Conservation (phyloP, 2,113 vertebrate species). For the Dascyllus trimaculatus region DNA sequence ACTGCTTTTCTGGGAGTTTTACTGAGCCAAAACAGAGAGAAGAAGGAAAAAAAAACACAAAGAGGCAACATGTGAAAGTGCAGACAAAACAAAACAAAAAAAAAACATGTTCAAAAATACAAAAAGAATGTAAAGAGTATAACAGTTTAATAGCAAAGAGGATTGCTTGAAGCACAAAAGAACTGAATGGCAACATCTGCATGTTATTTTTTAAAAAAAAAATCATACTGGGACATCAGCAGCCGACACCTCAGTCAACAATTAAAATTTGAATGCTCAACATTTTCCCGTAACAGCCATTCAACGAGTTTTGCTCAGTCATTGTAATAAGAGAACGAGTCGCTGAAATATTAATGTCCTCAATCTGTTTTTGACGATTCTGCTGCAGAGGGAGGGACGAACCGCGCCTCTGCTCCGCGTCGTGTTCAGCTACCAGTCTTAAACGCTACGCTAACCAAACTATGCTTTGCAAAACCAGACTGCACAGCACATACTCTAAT, state of each 20-base stretch:
- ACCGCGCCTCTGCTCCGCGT: constrained; percentile 51
- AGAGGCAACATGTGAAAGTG: constrained; percentile 82
- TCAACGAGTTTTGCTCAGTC: constrained; percentile 65
- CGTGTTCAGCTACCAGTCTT: constrained; percentile 63
- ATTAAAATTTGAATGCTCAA: constrained; percentile 69
- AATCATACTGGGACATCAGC: constrained; percentile 64
- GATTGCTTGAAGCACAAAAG: constrained; percentile 72
- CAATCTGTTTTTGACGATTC: constrained; percentile 54
- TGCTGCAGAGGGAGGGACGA: constrained; percentile 63
- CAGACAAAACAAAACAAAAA: constrained; percentile 90
- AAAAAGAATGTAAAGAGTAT: constrained; percentile 82
- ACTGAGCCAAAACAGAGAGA: constrained; percentile 83
- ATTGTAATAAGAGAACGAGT: constrained; percentile 64
- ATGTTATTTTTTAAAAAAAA: constrained; percentile 68
- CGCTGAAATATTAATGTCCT: constrained; percentile 64
- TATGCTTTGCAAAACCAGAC: constrained; percentile 87
- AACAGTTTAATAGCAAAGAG: constrained; percentile 78
- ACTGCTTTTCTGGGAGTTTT: constrained; percentile 90
- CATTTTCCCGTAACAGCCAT: constrained; percentile 70
- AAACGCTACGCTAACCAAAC: constrained; percentile 85
- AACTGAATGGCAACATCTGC: constrained; percentile 74
- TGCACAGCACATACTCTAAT: constrained; percentile 88
- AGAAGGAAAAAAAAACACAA: constrained; percentile 62
- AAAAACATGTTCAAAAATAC: constrained; percentile 87
- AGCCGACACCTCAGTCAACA: constrained; percentile 62